Conservation (phyloP, 2,888 invertebrate species). For the Biston stratarius region DNA sequence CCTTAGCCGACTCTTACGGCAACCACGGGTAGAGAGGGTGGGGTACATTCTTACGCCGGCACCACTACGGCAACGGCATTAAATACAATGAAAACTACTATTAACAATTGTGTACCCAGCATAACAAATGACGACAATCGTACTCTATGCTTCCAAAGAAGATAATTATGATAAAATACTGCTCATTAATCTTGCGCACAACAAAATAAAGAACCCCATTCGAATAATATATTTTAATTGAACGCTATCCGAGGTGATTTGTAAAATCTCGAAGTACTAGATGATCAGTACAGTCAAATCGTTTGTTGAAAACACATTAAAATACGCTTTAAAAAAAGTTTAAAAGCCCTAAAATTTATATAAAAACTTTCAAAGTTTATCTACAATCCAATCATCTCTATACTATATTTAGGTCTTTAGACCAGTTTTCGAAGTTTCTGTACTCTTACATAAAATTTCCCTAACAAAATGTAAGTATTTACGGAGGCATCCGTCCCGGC, state of each 20-base stretch:
- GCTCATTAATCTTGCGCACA: background rate
- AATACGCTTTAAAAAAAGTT: slow-evolving; percentile 56
- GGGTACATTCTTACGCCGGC: too few relatives aligned
- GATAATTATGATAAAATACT: background rate
- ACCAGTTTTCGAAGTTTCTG: background rate
- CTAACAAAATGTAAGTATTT: slow-evolving; percentile 10
- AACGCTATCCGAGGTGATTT: slow-evolving; percentile 53
- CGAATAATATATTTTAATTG: background rate
- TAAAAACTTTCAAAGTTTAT: slow-evolving; percentile 32
- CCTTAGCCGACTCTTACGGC: too few relatives aligned
- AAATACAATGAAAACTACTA: too few relatives aligned
- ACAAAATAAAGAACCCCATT: slow-evolving; percentile 6
- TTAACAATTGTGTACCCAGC: slow-evolving; percentile 8
- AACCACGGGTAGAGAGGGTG: too few relatives aligned
- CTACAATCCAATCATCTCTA: background rate
- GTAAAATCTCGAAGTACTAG: slow-evolving; percentile 43
- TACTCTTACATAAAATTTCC: slow-evolving; percentile 3
- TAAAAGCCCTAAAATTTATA: slow-evolving; percentile 32
- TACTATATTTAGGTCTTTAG: background rate
- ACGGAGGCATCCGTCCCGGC: background rate
- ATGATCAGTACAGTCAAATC: slow-evolving; percentile 68
- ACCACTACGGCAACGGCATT: too few relatives aligned
- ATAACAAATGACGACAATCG: background rate
- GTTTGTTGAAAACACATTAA: slow-evolving; percentile 56
- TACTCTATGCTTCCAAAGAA: slow-evolving; percentile 4